Evolutionary conservation across 2,113 vertebrate genomes (phyloP).

Genomic region (Irena cyanogastra): DNA sequence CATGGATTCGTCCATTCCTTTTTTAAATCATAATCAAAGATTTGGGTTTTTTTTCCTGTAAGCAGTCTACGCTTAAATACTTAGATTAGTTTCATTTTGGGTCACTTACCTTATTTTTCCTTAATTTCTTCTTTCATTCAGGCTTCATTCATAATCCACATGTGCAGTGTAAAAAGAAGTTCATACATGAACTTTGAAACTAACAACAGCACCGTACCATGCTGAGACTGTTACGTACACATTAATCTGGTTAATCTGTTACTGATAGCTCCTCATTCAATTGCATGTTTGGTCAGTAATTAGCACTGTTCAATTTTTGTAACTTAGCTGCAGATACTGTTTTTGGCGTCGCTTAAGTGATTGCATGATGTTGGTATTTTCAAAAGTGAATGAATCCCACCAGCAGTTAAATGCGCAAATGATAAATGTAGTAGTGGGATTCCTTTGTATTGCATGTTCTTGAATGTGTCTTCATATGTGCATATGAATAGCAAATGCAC

Average conservation of each 20-base stretch:
- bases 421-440: neutral
- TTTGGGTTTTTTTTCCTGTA: neutral
- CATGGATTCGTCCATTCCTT: neutral
- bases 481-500: neutral
- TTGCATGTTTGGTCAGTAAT: neutral
- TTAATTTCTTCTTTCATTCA: neutral
- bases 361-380: neutral
- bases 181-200: constrained; percentile 66
- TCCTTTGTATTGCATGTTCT: neutral
- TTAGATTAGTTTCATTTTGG: neutral
- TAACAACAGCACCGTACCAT: neutral
- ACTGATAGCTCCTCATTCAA: constrained; percentile 46
- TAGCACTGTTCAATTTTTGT: neutral
- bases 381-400: neutral
- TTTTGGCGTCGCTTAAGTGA: neutral
- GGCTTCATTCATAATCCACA: neutral
- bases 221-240: constrained; percentile 28
- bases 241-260: constrained; percentile 73
- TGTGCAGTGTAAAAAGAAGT: neutral
- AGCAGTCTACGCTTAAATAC: neutral
- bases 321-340: neutral
- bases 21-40: neutral
- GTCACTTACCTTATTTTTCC: constrained; percentile 50
- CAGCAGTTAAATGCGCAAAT: neutral
- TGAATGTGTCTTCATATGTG: neutral